phyloP scores from a whole-genome alignment of 2,888 invertebrate species.

The Gastrophysa polygoni region DNA sequence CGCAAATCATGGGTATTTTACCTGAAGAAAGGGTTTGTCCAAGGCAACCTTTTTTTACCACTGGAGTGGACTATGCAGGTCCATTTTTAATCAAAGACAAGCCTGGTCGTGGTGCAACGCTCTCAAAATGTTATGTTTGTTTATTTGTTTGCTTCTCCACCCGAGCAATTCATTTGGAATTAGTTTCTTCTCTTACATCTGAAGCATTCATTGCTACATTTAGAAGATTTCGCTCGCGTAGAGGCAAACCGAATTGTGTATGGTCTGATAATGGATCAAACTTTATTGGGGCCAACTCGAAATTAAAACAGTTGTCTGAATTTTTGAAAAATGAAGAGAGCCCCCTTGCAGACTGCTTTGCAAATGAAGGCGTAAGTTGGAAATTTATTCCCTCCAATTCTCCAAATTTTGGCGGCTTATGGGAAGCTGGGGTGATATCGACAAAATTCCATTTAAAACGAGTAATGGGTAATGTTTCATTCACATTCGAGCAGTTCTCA shows the following conservation, averaged over 20 bases:
- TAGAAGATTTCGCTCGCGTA: conserved; percentile 23
- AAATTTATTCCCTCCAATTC: conserved; percentile 44
- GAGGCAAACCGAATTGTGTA: conserved; percentile 14
- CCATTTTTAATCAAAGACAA: conserved; percentile 24
- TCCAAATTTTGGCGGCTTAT: conserved; percentile 45
- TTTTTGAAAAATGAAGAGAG: conserved; percentile 7
- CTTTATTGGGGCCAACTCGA: conserved; percentile 18
- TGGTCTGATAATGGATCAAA: conserved; percentile 26
- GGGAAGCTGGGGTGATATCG: conserved; percentile 44
- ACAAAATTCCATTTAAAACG: conserved; percentile 43
- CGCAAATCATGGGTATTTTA: conserved; percentile 21
- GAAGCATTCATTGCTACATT: conserved; percentile 25
- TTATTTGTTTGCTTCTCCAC: conserved; percentile 21
- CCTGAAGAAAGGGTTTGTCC: conserved; percentile 20
- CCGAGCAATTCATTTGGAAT: conserved; percentile 19
- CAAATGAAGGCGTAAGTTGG: conserved; percentile 35
- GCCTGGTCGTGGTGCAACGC: conserved; percentile 12
- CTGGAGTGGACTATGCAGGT: conserved; percentile 25
- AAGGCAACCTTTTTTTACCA: conserved; percentile 22
- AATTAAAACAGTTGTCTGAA: conserved; percentile 12
- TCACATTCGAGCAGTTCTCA: conserved; percentile 40
- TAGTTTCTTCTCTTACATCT: conserved; percentile 16
- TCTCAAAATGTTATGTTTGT: conserved; percentile 19
- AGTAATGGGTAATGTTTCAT: conserved; percentile 32
- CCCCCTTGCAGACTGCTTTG: background rate